Evolutionary conservation across 2,888 invertebrate species (phyloP), one percentile per base, ranked within the genome.

Genomic region (Microctonus hyperodae): DNA sequence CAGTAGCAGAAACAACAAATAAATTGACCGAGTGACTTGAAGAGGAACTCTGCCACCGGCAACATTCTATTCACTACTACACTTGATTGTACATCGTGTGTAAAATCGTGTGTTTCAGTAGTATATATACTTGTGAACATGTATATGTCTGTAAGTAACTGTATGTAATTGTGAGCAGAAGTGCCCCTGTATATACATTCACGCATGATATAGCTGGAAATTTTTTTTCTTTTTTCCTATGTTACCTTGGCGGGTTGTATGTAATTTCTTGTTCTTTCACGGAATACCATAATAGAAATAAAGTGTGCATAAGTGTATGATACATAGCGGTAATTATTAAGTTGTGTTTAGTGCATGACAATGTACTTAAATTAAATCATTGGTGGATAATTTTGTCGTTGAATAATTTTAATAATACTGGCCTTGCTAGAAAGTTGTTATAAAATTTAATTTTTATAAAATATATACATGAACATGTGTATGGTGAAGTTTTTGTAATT

Each of bases 1-100:
- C 16, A 35, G 10, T 35, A 1, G 44, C 20, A 20, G 44, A n/a
- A n/a, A 44, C 16, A 20, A 44, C n/a, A 51, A 25, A 51, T 3
- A 23, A 53, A 25, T 28, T n/a, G 3, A 2, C 31, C 31, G 16
- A 55, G 20, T n/a, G 5, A 44, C 44, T 40, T 9, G n/a, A 51
- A 3, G 22, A 22, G 13, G 10, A 16, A 55, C 31, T 55, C 55
- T 16, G 28, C 16, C 33, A 33, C 33, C 33, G 55, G n/a, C 55
- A 55, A 28, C 55, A 55, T 55, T 55, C 31, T 55, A 16, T 55
- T 28, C 28, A 33, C 7, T 20, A 55, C 55, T 55, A 55, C 25
- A 31, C 55, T 40, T n/a, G 25, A 23, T 25, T 16, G 33, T 31
- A 31, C 25, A 33, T 20, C 31, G 33, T 55, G 33, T 55, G n/a